These are phyloP conservation scores for Cercopithecus diana DNA, from an alignment of 2,797 vertebrate species.

Conservation along the genomic window DNA sequence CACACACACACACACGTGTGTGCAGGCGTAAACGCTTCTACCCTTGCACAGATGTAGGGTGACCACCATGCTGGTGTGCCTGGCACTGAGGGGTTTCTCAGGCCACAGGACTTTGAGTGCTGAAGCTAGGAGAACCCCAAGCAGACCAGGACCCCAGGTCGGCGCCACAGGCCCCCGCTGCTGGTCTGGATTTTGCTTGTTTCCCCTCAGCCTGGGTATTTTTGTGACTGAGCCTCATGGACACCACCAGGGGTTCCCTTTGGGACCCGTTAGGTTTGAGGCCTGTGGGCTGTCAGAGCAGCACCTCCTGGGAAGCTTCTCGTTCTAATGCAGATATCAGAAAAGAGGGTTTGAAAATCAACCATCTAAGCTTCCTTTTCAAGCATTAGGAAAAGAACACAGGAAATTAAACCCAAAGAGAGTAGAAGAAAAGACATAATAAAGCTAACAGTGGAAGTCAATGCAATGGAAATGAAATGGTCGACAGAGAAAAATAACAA, in stretches of 20 bases:
- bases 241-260: not conserved
- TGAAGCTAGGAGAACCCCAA: not conserved
- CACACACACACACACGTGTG: not conserved
- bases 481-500: not conserved
- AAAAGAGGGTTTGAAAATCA: not conserved
- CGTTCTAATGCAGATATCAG: not conserved
- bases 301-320: not conserved
- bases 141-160: too few relatives aligned
- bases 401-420: not conserved
- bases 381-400: not conserved
- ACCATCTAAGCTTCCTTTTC: not conserved
- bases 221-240: not conserved
- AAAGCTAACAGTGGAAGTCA: not conserved
- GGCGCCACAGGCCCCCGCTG: rapidly evolving
- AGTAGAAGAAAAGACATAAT: not conserved
- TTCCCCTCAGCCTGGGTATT: not conserved
- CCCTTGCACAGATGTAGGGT: not conserved
- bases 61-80: not conserved
- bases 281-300: not conserved
- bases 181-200: not conserved
- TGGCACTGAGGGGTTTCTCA: not conserved
- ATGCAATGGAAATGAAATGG: not conserved
- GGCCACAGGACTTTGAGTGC: not conserved
- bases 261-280: not conserved
- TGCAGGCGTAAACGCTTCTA: not conserved